A percentile compares a stretch with the other conserved stretches of the same genome.
These are phyloP conservation scores for Leuciscus waleckii DNA, from an alignment of 2,797 vertebrate genomes.

Conservation along the genomic window DNA sequence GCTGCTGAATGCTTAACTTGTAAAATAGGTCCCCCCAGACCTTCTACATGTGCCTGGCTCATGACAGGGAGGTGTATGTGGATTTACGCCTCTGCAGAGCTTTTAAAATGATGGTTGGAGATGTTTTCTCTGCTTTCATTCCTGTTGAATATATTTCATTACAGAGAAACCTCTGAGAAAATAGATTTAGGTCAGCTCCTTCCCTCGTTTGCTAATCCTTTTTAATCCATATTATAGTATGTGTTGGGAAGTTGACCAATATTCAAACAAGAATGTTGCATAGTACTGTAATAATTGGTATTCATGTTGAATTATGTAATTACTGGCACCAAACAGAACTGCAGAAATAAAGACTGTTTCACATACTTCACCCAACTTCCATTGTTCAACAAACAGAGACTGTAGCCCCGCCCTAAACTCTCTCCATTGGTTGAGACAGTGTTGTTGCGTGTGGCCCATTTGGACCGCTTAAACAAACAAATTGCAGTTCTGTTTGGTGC, in stretches of 20 bases:
- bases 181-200: not conserved
- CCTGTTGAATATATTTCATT: constrained; percentile 6
- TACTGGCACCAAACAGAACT: not conserved
- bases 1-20: constrained; percentile 6
- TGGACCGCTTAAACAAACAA: not conserved
- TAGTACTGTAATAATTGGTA: not conserved
- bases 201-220: not conserved
- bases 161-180: not conserved
- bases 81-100: constrained; percentile 4
- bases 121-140: constrained; percentile 5
- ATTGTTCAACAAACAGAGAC: constrained; percentile 6
- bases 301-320: not conserved
- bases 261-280: constrained; percentile 4
- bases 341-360: not conserved
- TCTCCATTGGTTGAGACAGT: not conserved
- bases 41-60: not conserved
- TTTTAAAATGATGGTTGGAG: constrained; percentile 6
- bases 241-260: not conserved
- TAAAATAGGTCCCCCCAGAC: constrained; percentile 12
- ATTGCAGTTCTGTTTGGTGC: not conserved
- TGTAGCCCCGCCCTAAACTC: not conserved
- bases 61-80: not conserved
- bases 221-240: not conserved
- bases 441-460: not conserved
- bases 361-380: not conserved